phyloP scores from a whole-genome alignment of 2,888 invertebrate species.

The Trachelus iudaicus region DNA sequence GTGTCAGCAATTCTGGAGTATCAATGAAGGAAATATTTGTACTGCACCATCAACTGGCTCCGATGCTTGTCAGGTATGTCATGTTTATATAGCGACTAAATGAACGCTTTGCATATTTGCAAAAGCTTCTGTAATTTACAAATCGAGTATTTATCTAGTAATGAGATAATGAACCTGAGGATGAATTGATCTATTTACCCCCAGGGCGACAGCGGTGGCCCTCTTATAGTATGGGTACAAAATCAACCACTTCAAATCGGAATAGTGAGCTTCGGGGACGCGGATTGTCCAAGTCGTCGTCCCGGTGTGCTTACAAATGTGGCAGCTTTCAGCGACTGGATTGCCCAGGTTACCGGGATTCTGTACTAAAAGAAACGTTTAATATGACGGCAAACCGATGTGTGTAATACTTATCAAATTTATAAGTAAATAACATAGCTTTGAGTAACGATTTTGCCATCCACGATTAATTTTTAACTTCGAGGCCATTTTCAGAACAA shows the following conservation, averaged over 20 bases:
- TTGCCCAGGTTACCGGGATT: constrained; percentile 30
- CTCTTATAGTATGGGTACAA: constrained; percentile 26
- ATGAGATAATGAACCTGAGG: background rate
- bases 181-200: background rate
- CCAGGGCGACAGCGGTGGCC: constrained; percentile 48
- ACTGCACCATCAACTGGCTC: constrained; percentile 25
- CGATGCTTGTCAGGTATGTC: constrained; percentile 41
- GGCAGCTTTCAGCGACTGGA: constrained; percentile 32
- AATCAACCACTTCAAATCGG: constrained; percentile 38
- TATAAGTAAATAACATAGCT: background rate
- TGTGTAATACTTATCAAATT: background rate
- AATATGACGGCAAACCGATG: background rate
- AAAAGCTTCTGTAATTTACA: background rate
- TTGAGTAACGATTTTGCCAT: background rate
- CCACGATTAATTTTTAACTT: background rate
- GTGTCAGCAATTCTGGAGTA: constrained; percentile 31
- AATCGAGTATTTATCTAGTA: background rate
- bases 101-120: background rate
- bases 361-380: constrained; percentile 5
- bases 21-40: constrained; percentile 32
- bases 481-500: too few relatives aligned
- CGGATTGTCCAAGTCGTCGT: constrained; percentile 32
- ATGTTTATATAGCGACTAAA: background rate
- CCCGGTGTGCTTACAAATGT: constrained; percentile 41
- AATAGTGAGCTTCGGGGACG: constrained; percentile 45